Percentiles rank a stretch among this genome's conserved stretches.
phyloP scores from a whole-genome alignment of 2,888 invertebrate genomes.

The Apantesis nais region DNA sequence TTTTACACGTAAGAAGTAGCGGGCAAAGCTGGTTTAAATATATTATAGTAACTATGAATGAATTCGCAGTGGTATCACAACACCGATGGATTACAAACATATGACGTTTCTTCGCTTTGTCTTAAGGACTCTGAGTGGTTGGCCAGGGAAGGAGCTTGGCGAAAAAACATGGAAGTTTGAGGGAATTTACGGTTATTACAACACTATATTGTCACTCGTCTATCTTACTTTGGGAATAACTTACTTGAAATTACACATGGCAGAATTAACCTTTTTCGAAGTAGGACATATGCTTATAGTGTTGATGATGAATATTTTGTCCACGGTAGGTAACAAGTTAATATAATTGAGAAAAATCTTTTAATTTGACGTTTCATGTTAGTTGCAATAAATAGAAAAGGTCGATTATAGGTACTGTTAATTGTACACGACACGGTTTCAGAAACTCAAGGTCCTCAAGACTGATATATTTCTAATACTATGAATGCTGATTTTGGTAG shows the following conservation, averaged over 20 bases:
- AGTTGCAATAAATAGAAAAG: too few species aligned
- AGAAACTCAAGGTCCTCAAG: too few species aligned
- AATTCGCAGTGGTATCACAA: slow-evolving; percentile 34
- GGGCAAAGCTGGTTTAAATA: too few species aligned
- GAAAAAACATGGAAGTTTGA: slow-evolving; percentile 35
- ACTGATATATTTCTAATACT: too few species aligned
- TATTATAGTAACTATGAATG: background rate
- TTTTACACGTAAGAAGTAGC: too few species aligned
- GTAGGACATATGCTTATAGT: slow-evolving; percentile 43
- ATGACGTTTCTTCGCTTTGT: slow-evolving; percentile 37
- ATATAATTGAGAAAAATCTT: too few species aligned
- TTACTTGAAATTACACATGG: slow-evolving; percentile 34
- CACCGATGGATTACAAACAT: slow-evolving; percentile 41
- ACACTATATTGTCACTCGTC: slow-evolving; percentile 31
- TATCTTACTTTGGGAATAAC: slow-evolving; percentile 31
- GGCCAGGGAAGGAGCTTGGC: slow-evolving; percentile 46
- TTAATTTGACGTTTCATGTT: too few species aligned
- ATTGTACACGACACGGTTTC: too few species aligned
- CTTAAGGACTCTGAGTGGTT: slow-evolving; percentile 45
- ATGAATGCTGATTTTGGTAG: too few species aligned
- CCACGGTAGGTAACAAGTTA: slow-evolving; percentile 16
- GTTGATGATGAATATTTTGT: slow-evolving; percentile 41
- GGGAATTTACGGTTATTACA: slow-evolving; percentile 39
- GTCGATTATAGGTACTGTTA: too few species aligned
- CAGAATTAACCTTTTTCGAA: slow-evolving; percentile 35